Conservation (phyloP, 2,113 vertebrate species). For the Hippopotamus amphibius region DNA sequence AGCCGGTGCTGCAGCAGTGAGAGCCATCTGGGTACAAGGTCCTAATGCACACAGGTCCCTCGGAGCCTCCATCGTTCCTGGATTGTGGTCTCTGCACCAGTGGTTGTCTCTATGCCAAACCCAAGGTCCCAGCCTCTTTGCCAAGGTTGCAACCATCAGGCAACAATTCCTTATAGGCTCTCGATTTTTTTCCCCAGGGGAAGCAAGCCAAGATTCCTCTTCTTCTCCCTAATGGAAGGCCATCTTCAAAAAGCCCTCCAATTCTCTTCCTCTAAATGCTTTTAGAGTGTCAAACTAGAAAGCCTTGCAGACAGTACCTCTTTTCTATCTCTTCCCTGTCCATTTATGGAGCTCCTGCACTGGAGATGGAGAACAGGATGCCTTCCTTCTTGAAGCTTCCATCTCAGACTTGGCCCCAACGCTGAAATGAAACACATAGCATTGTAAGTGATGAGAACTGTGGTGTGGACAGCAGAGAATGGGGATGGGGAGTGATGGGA, state of each 20-base stretch:
- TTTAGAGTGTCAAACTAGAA: not conserved
- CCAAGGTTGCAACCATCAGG: not conserved
- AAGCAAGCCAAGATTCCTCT: not conserved
- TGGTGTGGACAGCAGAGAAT: too few species aligned
- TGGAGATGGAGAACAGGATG: not conserved
- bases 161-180: not conserved
- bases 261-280: too few species aligned
- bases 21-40: fast-evolving
- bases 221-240: not conserved
- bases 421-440: fast-evolving
- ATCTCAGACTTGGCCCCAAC: fast-evolving
- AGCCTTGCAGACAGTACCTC: not conserved
- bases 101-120: too few species aligned
- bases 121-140: not conserved
- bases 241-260: not conserved
- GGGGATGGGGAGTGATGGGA: not conserved
- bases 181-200: not conserved
- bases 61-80: not conserved
- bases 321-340: fast-evolving
- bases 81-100: not conserved
- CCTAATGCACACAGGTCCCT: fast-evolving
- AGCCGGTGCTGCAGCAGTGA: not conserved
- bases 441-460: fast-evolving
- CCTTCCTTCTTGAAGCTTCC: not conserved
- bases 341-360: too few species aligned